Evolutionary conservation across 2,797 vertebrate species (phyloP), one percentile per base, ranked within the genome.

Genomic region (Knipowitschia caucasica): DNA sequence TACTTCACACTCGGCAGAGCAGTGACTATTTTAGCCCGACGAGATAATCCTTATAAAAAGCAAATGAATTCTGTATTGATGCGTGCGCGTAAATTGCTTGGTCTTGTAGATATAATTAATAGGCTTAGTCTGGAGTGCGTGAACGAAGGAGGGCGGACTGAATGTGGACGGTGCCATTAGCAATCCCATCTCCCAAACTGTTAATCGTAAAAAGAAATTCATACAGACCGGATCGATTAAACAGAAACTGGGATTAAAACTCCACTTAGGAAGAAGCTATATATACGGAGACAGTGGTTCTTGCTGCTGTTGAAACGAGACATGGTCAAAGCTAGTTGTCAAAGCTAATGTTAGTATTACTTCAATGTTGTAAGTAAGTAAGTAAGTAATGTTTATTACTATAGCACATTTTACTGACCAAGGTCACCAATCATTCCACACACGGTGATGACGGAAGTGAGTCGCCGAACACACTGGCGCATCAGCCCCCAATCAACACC

Each of bases 151-250:
- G 2, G 59, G n/a, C n/a, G n/a, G 39, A 34, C 46, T 38, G 40
- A 59, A 42, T 56, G 49, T 18, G 36, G 39, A 36, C 27, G 29
- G 50, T 15, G 29, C 39, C 20, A 47, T 63, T 59, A 53, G 40
- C 45, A 46, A 38, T 26, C 36, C 5, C 20, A 38, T 26, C 36
- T 7, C 20, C 35, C n/a, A n/a, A 52, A n/a, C 20, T 31, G 51
- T n/a, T n/a, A n/a, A n/a, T n/a, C 44, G 57, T 45, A 55, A 71
- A 62, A 51, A 36, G n/a, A 54, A 79, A 72, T 42, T 47, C 62
- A 65, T 61, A 67, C 46, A 40, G 38, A 36, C 24, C 47, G 31
- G 71, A 70, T 63, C 52, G 56, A 77, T 74, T 43, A 20, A 44
- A 52, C 53, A 61, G 47, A 49, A 21, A n/a, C 53, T 50, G 56